These are phyloP conservation scores for Perca fluviatilis DNA, from an alignment of 2,113 vertebrate genomes.

Conservation along the genomic window DNA sequence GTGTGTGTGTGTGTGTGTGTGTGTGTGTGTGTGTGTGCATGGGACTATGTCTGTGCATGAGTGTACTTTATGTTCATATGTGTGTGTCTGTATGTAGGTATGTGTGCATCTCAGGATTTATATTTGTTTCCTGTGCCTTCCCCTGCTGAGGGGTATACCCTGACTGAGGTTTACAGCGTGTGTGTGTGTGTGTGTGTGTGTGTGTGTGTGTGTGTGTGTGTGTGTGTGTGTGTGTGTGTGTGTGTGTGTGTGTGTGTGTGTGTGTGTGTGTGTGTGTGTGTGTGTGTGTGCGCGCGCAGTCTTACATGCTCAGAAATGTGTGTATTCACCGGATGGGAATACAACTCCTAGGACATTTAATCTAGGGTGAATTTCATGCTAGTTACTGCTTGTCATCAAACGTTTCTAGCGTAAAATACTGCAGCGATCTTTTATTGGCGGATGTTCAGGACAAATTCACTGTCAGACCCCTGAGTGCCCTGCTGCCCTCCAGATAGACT, in stretches of 20 bases:
- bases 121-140: constrained; percentile 74
- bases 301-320: constrained; percentile 54
- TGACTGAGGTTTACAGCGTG: constrained; percentile 54
- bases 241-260: constrained; percentile 16
- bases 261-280: constrained; percentile 6
- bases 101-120: constrained; percentile 73
- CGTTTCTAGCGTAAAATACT: constrained; percentile 80
- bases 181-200: constrained; percentile 13
- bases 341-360: constrained; percentile 84
- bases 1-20: constrained; percentile 29
- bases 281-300: constrained; percentile 18
- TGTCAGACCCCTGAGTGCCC: constrained; percentile 67
- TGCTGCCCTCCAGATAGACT: constrained; percentile 60
- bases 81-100: constrained; percentile 40
- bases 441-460: constrained; percentile 69
- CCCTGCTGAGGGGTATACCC: constrained; percentile 58
- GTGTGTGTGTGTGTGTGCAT: constrained; percentile 46
- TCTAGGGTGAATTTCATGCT: constrained; percentile 86
- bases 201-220: constrained; percentile 8
- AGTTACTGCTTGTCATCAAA: constrained; percentile 87
- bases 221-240: constrained; percentile 9
- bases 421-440: constrained; percentile 73
- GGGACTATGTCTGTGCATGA: constrained; percentile 29
- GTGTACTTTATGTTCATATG: constrained; percentile 40
- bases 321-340: constrained; percentile 70